These are phyloP conservation scores for Notodonta dromedarius DNA, from an alignment of 2,888 invertebrate genomes.

Conservation along the genomic window DNA sequence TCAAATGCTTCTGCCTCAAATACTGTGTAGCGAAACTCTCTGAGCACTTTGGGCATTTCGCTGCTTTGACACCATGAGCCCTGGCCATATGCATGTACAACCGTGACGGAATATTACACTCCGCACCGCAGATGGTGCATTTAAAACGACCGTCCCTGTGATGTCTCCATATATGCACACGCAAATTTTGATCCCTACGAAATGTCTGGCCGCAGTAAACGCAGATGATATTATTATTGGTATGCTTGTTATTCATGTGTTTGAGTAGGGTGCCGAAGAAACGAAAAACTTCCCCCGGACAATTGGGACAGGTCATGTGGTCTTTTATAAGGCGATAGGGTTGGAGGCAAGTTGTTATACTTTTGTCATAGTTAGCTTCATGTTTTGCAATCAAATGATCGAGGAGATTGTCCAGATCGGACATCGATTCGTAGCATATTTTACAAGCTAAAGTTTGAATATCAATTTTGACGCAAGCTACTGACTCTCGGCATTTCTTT, in stretches of 20 bases:
- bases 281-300: conserved; percentile 67
- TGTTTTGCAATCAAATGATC: conserved; percentile 74
- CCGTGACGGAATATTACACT: conserved; percentile 76
- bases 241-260: conserved; percentile 75
- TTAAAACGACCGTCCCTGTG: conserved; percentile 74
- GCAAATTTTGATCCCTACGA: conserved; percentile 71
- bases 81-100: conserved; percentile 78
- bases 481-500: conserved; percentile 72
- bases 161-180: conserved; percentile 76
- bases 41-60: conserved; percentile 73
- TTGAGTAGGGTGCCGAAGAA: conserved; percentile 76
- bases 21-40: conserved; percentile 80
- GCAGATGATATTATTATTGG: conserved; percentile 76
- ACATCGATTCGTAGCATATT: conserved; percentile 68
- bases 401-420: conserved; percentile 62
- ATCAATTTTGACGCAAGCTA: conserved; percentile 77
- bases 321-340: conserved; percentile 72
- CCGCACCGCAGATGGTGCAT: conserved; percentile 69
- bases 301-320: conserved; percentile 72
- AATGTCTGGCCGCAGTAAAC: conserved; percentile 77
- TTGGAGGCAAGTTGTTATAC: conserved; percentile 72
- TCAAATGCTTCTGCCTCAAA: conserved; percentile 80
- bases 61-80: conserved; percentile 72
- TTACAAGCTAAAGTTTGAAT: conserved; percentile 71
- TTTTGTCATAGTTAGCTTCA: conserved; percentile 70